Conservation (phyloP, 2,888 invertebrate species). For the Drosophila paramelanica region DNA sequence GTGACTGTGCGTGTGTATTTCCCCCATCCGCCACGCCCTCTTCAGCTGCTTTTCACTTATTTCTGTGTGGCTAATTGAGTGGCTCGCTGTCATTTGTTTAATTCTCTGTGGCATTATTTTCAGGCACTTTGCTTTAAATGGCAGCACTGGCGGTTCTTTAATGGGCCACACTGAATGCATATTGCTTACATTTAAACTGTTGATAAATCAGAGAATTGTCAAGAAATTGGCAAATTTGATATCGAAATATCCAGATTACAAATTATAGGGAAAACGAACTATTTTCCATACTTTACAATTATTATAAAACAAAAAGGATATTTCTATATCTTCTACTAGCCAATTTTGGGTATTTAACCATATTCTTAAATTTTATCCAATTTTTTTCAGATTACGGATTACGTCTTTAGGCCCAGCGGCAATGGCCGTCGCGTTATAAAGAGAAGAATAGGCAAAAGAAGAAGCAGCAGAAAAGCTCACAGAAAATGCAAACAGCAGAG, state of each 20-base stretch:
- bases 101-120: constrained; percentile 47
- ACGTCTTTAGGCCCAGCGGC: constrained; percentile 41
- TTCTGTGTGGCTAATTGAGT: constrained; percentile 66
- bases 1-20: constrained; percentile 16
- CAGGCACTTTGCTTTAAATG: constrained; percentile 38
- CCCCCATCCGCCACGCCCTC: not conserved
- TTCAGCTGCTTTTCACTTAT: constrained; percentile 26
- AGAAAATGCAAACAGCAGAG: constrained; percentile 57
- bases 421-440: constrained; percentile 51
- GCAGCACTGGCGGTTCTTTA: constrained; percentile 12
- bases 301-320: too few relatives aligned
- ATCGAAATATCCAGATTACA: too few relatives aligned
- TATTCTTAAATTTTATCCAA: too few relatives aligned
- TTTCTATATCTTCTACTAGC: too few relatives aligned
- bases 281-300: too few relatives aligned
- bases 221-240: too few relatives aligned
- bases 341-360: too few relatives aligned
- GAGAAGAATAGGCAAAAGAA: not conserved
- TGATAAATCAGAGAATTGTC: not conserved
- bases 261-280: too few relatives aligned
- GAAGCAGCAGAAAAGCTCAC: constrained; percentile 21
- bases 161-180: constrained; percentile 24
- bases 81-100: constrained; percentile 58
- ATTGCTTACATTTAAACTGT: constrained; percentile 22
- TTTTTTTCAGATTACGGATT: too few relatives aligned